Base-by-base conservation (phyloP, 2,888 invertebrate genomes). In the Drosophila neutralis region DNA sequence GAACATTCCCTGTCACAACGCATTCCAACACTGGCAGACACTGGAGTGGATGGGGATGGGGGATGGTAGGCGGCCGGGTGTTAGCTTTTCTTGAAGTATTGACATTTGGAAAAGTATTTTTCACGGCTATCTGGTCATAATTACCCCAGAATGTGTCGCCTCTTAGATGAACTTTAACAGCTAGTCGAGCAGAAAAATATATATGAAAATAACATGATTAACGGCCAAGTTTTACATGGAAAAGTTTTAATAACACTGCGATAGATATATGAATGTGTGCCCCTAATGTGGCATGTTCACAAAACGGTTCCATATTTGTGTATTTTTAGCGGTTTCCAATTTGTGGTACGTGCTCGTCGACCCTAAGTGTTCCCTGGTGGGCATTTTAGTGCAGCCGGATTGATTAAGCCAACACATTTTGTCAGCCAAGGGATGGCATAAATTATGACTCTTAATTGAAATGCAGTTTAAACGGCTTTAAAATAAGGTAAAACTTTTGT, bases 241-340 rank as follows among this genome's bases (percentile, higher is more conserved):
- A 69, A 77, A 78, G 66, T 74, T 78, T 35, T 51, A 67, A 78
- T 63, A 66, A 63, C 48, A 63, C 62, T 57, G 67, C 63, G 4
- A 56, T 51, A 24, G 62, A 54, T 62, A 54, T 62, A 21, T 21
- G 13, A 62, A 33, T 38, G 21, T 6, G 1, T n/a, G 18, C n/a
- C 45, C 7, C 21, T 33, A 29, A 15, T 33, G 21, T 45, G 45
- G 31, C 31, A 10, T 31, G 31, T 31, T 31, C 31, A 31, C 31
- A 31, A 66, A 56, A 54, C 54, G 27, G 7, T 61, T 58, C 38
- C 54, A 24, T 35, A 18, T 42, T 27, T 35, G 56, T 63, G 68
- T 80, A 79, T 80, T 79, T 79, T 80, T 79, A 80, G 81, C 57
- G 57, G 48, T 69, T 71, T 66, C 57, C 84, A 66, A 74, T 70